Base-by-base conservation (phyloP, 2,113 vertebrate genomes). In the Vidua chalybeata region DNA sequence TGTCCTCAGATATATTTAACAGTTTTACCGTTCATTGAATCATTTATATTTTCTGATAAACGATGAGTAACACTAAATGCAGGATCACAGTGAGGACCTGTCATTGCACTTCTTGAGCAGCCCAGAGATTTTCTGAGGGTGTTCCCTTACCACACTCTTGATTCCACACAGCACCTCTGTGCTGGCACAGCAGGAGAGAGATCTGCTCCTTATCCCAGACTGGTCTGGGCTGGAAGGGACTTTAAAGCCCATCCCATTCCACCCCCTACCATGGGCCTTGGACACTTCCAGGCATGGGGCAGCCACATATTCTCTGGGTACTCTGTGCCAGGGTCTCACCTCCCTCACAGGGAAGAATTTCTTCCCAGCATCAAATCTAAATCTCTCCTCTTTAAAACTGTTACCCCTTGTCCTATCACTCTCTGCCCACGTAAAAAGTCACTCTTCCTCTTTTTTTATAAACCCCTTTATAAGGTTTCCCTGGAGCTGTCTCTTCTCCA, bases 301-400 rank as follows among this genome's bases (percentile, higher is more conserved):
- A 81, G 52, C 23, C 37, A 45, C 51, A 89, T 61, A 23, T 67
- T 0, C 33, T 81, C 61, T 59, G 68, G 15, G 15, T 10, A 45
- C 0, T 17, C 68, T 43, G 35, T 35, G 75, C 67, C 75, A 81
- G 27, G 43, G 33, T 6, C 37, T 67, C 18, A 0, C 0, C 61
- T 24, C 13, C 19, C 86, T 67, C 61, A 52, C 13, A 59, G 37
- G 31, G 3, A 33, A 51, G 9, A 39, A 81, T 39, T 81, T 45
- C 19, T 59, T 67, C 52, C 37, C 37, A 74, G 45, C 8, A 67
- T 67, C 28, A 52, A 45, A n/a, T 74, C 27, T 66, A 59, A 51
- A 45, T n/a, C 9, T 52, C 22, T 52, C 10, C 18, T 45, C 33
- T 51, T 67, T 30, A 39, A n/a, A 74, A 67, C 19, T 22, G 22